Conservation (phyloP, 2,113 vertebrate genomes). For the Potamarius usumacintae region DNA sequence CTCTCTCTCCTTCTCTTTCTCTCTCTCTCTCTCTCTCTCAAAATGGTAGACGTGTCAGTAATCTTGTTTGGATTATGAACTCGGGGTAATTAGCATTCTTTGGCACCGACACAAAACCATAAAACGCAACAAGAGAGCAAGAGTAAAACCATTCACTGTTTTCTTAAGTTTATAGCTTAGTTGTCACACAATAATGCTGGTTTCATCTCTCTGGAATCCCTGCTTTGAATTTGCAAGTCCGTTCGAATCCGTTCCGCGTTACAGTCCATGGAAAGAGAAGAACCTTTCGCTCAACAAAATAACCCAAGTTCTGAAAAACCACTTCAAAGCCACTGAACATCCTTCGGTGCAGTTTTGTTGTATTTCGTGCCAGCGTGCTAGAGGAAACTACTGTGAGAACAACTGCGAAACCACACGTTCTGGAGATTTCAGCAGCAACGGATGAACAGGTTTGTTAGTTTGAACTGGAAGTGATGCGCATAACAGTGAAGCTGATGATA, state of each 20-base stretch:
- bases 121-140: neutral
- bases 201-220: neutral
- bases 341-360: neutral
- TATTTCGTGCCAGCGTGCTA: slow-evolving; percentile 3
- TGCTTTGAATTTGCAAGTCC: neutral
- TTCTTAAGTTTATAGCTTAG: too few relatives aligned
- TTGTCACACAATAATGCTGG: too few relatives aligned
- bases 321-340: neutral
- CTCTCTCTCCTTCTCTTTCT: neutral
- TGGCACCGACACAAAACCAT: neutral
- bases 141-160: neutral
- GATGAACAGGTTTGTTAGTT: slow-evolving; percentile 20
- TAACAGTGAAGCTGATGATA: neutral
- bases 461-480: slow-evolving; percentile 28
- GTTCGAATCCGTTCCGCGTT: neutral
- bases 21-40: neutral
- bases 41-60: neutral
- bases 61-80: neutral
- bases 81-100: neutral
- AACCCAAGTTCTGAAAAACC: neutral
- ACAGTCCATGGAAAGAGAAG: neutral
- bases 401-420: slow-evolving; percentile 20
- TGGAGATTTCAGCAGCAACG: slow-evolving; percentile 18
- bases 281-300: neutral
- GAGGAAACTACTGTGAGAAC: neutral